Evolutionary conservation across 1,140 invertebrate species (phyloP).

Genomic region (Gonatopus flavifemur): DNA sequence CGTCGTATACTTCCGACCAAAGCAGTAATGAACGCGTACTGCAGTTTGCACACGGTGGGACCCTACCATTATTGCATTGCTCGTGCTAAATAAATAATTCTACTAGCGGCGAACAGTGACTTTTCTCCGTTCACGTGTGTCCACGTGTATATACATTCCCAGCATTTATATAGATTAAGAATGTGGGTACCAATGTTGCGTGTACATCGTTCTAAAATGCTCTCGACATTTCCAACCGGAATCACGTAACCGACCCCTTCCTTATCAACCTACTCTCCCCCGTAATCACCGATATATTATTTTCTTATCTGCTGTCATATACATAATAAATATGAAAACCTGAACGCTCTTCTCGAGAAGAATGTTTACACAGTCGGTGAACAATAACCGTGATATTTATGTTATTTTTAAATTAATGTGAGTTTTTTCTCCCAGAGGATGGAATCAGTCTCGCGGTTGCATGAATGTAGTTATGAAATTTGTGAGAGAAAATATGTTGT

Average conservation of each 20-base stretch:
- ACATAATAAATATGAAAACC: too few species aligned
- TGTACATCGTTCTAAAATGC: neutral
- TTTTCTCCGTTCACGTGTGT: slow-evolving; percentile 23
- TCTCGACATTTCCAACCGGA: neutral
- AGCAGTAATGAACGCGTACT: slow-evolving; percentile 46
- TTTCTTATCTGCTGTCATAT: too few species aligned
- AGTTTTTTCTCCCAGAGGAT: too few species aligned
- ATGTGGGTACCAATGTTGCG: too few species aligned
- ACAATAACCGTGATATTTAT: too few species aligned
- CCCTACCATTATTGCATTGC: slow-evolving; percentile 46
- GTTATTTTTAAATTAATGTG: too few species aligned
- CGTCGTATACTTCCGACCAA: slow-evolving; percentile 22
- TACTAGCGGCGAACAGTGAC: slow-evolving; percentile 28
- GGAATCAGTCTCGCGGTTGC: too few species aligned
- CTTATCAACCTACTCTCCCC: slow-evolving; percentile 1
- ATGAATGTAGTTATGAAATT: too few species aligned
- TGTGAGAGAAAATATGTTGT: slow-evolving; percentile 19
- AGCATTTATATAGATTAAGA: too few species aligned
- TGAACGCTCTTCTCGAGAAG: too few species aligned
- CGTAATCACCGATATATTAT: too few species aligned
- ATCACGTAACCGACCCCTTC: neutral
- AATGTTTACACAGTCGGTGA: too few species aligned
- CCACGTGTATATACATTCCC: neutral
- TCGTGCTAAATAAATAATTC: slow-evolving; percentile 50
- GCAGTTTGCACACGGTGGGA: slow-evolving; percentile 34